These are phyloP conservation scores for Tipula unca DNA, from an alignment of 2,888 invertebrate genomes.

Conservation along the genomic window DNA sequence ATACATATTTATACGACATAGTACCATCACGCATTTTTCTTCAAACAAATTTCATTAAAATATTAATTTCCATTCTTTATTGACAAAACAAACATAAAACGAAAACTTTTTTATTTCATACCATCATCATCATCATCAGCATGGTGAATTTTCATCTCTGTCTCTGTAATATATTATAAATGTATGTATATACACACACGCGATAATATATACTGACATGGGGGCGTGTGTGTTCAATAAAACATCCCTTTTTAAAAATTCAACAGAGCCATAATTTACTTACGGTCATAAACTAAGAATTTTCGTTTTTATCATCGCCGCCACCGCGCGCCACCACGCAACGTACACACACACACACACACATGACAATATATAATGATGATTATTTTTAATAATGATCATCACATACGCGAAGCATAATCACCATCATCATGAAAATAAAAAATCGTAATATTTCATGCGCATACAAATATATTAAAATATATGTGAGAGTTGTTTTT, in stretches of 20 bases:
- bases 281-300: conserved; percentile 8
- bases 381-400: conserved; percentile 8
- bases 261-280: conserved; percentile 14
- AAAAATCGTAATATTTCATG: neutral
- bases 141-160: conserved; percentile 14
- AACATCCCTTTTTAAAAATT: conserved; percentile 10
- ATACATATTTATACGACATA: neutral
- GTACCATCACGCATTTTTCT: neutral
- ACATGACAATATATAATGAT: neutral
- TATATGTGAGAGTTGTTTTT: neutral
- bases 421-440: neutral
- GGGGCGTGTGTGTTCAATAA: conserved; percentile 14
- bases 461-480: neutral
- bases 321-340: neutral
- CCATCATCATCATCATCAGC: neutral
- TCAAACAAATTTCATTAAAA: neutral
- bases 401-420: neutral
- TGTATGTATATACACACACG: neutral
- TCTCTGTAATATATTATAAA: neutral
- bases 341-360: neutral
- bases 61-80: conserved; percentile 14
- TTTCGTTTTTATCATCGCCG: neutral
- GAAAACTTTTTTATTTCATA: neutral
- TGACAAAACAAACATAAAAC: neutral
- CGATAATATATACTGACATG: neutral